phyloP scores from a whole-genome alignment of 2,888 invertebrate genomes.

The Pollenia angustigena region DNA sequence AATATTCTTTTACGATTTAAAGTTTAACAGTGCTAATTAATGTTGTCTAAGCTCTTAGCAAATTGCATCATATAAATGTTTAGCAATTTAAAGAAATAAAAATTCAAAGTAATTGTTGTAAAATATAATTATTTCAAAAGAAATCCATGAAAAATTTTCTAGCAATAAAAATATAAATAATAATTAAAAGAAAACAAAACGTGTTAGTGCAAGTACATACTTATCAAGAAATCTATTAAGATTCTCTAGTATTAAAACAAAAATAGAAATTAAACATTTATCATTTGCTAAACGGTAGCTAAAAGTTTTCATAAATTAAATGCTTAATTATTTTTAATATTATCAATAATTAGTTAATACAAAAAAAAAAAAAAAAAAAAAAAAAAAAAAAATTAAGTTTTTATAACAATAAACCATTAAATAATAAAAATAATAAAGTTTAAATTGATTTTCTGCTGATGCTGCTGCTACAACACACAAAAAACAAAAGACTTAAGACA shows the following conservation, averaged over 20 bases:
- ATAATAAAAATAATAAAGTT: neutral
- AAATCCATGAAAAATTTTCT: conserved; percentile 16
- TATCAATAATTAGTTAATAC: no score
- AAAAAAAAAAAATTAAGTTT: neutral
- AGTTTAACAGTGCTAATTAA: conserved; percentile 9
- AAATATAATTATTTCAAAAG: conserved; percentile 19
- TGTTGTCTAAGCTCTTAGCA: conserved; percentile 7
- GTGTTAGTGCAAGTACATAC: neutral
- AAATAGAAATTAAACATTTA: conserved; percentile 2
- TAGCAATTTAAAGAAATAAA: conserved; percentile 16
- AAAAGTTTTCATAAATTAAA: neutral
- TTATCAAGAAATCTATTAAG: neutral
- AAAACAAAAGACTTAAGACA: conserved; percentile 61
- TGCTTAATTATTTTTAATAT: neutral
- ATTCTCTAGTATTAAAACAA: conserved; percentile 12
- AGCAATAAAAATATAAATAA: conserved; percentile 7
- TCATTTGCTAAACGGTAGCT: neutral
- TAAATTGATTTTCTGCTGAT: conserved; percentile 16
- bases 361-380: neutral
- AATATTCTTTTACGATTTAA: conserved; percentile 34
- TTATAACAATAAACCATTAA: neutral
- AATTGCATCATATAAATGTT: conserved; percentile 43
- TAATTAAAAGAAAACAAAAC: conserved; percentile 9
- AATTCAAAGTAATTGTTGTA: conserved; percentile 20
- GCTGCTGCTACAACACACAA: neutral